phyloP scores from a whole-genome alignment of 2,113 vertebrate genomes.

The Osmerus eperlanus region DNA sequence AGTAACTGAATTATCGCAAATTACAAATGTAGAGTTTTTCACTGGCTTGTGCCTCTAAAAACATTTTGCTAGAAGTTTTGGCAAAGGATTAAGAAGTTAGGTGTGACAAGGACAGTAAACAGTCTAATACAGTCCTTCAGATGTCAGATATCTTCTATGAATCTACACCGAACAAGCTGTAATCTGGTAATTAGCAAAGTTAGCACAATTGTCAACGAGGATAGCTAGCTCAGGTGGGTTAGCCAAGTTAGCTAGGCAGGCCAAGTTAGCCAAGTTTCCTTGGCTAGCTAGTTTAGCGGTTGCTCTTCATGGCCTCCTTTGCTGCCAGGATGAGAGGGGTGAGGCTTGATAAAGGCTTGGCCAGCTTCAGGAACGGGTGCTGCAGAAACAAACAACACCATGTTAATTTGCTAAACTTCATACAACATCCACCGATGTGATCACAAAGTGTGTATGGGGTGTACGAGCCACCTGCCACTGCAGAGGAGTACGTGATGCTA shows the following conservation, averaged over 20 bases:
- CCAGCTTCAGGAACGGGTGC: constrained; percentile 74
- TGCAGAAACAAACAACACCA: constrained; percentile 20
- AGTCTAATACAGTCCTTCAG: no score
- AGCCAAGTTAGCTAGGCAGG: background rate
- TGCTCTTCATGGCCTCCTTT: constrained; percentile 75
- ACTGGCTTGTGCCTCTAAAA: no score
- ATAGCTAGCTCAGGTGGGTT: background rate
- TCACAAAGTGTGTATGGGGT: background rate
- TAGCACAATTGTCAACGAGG: background rate
- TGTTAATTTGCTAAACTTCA: no score
- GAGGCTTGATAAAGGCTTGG: constrained; percentile 75
- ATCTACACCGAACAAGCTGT: no score
- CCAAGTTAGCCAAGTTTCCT: background rate
- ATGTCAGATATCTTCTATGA: no score
- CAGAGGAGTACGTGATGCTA: background rate
- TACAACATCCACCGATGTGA: no score
- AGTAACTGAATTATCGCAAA: no score
- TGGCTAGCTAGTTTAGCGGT: constrained; percentile 50
- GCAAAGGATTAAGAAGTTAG: no score
- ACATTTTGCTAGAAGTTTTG: no score
- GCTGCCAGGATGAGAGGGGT: constrained; percentile 75
- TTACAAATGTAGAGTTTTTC: no score
- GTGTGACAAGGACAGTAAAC: no score
- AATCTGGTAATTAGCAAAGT: background rate
- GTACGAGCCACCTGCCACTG: background rate